phyloP scores from a whole-genome alignment of 2,113 vertebrate genomes.

The Agapornis roseicollis region DNA sequence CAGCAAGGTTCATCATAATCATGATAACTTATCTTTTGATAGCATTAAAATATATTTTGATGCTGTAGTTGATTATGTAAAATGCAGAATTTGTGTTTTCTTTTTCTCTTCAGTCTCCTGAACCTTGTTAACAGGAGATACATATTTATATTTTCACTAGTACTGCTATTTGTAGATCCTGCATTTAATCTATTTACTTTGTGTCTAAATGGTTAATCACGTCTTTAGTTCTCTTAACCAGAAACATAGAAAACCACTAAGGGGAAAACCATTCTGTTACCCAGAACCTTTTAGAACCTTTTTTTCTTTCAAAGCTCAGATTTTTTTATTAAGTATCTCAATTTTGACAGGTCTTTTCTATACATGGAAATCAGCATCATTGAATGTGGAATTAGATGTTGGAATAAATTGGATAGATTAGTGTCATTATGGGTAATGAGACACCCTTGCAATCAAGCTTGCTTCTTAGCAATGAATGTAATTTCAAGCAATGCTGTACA shows the following conservation, averaged over 20 bases:
- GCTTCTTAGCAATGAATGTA: conserved; percentile 33
- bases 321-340: background rate
- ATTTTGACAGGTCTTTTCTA: conserved; percentile 21
- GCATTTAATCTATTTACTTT: background rate
- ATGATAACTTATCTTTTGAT: background rate
- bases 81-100: background rate
- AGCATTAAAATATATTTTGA: background rate
- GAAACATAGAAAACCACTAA: background rate
- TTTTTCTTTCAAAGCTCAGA: background rate
- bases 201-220: conserved; percentile 2
- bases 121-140: background rate
- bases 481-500: conserved; percentile 5
- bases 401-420: conserved; percentile 55
- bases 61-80: background rate
- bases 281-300: background rate
- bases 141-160: background rate
- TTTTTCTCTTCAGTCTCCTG: background rate
- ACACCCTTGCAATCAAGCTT: conserved; percentile 51
- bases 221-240: background rate
- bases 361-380: background rate
- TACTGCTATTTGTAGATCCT: background rate
- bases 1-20: background rate
- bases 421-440: conserved; percentile 56
- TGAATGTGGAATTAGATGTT: conserved; percentile 46
- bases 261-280: background rate